Conservation (phyloP, 1,140 invertebrate species). For the Drosophila lini region DNA sequence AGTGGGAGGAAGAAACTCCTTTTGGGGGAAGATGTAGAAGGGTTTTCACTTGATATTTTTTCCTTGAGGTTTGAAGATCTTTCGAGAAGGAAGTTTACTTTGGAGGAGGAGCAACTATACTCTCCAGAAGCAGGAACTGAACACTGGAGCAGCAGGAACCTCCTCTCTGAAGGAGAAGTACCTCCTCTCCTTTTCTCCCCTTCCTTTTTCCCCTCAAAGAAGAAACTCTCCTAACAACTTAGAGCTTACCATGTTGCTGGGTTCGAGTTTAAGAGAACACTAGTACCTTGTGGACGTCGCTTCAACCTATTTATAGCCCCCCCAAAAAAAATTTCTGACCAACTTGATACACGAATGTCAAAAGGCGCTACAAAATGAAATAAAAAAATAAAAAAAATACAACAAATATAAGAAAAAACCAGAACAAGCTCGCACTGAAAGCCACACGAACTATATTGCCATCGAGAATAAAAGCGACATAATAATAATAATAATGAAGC, state of each 20-base stretch:
- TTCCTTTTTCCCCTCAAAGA: too few species aligned
- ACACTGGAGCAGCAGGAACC: neutral
- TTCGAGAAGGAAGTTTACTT: neutral
- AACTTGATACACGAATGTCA: constrained; percentile 68
- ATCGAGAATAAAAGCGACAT: constrained; percentile 27
- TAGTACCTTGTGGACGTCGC: constrained; percentile 20
- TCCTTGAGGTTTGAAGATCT: neutral
- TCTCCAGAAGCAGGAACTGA: neutral
- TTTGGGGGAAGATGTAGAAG: neutral
- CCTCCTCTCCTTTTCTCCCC: too few species aligned
- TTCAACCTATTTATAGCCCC: constrained; percentile 65
- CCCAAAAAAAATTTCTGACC: constrained; percentile 11
- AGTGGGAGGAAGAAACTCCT: neutral
- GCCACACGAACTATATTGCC: constrained; percentile 37
- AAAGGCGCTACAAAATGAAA: constrained; percentile 39
- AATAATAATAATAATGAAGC: constrained; percentile 52
- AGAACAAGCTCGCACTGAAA: constrained; percentile 23
- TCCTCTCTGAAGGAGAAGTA: neutral
- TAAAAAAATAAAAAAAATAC: neutral
- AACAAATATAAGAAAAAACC: constrained; percentile 4
- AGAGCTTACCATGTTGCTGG: constrained; percentile 61
- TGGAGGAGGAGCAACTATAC: neutral
- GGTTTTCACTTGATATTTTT: neutral
- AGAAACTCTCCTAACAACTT: neutral
- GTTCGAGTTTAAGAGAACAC: constrained; percentile 27